Evolutionary conservation across 2,797 vertebrate species (phyloP).

Genomic region (Karalla daura): DNA sequence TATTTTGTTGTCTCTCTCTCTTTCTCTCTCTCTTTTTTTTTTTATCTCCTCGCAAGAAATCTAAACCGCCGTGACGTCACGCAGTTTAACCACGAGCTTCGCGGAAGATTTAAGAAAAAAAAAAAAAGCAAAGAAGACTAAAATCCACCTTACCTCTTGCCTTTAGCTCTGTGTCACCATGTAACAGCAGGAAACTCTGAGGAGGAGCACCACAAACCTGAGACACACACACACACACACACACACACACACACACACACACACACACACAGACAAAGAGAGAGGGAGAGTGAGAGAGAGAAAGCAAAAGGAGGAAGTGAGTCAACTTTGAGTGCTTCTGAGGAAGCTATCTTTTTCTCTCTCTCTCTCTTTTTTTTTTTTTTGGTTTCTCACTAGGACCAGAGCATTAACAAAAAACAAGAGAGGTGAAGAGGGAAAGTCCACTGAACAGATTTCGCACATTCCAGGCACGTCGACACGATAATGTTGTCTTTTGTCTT

Average conservation of each 20-base stretch:
- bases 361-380: too few relatives aligned
- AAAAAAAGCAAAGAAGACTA: slow-evolving; percentile 12
- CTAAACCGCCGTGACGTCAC: not conserved
- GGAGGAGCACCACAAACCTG: slow-evolving; percentile 75
- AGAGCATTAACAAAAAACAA: slow-evolving; percentile 49
- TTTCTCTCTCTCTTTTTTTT: not conserved
- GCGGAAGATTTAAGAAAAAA: not conserved
- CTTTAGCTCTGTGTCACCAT: slow-evolving; percentile 81
- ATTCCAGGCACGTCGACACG: slow-evolving; percentile 25
- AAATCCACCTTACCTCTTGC: slow-evolving; percentile 74
- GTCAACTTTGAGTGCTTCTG: slow-evolving; percentile 61
- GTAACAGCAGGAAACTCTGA: slow-evolving; percentile 81
- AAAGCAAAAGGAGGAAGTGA: slow-evolving; percentile 70
- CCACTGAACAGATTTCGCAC: slow-evolving; percentile 51
- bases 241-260: slow-evolving; percentile 15
- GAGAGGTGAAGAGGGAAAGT: slow-evolving; percentile 56
- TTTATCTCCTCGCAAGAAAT: slow-evolving; percentile 7
- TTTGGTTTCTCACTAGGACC: slow-evolving; percentile 54
- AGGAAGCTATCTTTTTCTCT: slow-evolving; percentile 60
- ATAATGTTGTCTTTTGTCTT: not conserved
- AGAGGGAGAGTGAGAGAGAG: slow-evolving; percentile 43
- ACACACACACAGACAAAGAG: slow-evolving; percentile 26
- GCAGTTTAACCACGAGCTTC: not conserved
- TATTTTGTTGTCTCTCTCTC: not conserved
- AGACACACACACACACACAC: slow-evolving; percentile 56